Conservation (phyloP, 2,113 vertebrate genomes). For the Menura novaehollandiae region DNA sequence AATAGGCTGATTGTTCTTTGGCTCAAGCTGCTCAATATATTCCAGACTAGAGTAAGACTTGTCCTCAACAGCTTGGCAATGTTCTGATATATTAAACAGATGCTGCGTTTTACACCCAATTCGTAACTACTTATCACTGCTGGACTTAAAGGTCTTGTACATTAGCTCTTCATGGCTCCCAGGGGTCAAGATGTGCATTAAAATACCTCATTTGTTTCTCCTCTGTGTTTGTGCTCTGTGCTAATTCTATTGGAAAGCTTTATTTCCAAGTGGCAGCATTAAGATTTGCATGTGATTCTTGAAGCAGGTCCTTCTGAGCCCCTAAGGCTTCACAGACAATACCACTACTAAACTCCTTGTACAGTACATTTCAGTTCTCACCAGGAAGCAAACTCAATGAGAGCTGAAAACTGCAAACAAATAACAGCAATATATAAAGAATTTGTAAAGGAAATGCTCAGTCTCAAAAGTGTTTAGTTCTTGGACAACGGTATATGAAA, state of each 20-base stretch:
- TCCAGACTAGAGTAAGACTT: background rate
- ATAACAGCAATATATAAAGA: background rate
- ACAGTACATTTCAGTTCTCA: background rate
- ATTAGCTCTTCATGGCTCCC: background rate
- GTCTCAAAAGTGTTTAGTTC: background rate
- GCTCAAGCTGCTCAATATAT: conserved; percentile 23
- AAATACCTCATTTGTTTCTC: background rate
- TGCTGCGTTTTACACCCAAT: background rate
- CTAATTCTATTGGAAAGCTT: background rate
- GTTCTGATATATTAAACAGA: background rate
- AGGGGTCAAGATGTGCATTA: background rate
- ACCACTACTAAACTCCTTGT: background rate
- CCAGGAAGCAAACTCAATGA: background rate
- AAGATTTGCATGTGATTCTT: background rate
- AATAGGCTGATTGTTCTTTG: conserved; percentile 29
- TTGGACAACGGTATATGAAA: background rate
- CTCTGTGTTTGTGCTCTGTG: background rate
- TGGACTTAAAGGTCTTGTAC: background rate
- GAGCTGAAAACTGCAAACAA: background rate
- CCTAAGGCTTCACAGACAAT: background rate
- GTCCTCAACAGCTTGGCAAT: background rate
- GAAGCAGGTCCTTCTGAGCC: background rate
- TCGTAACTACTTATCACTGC: background rate
- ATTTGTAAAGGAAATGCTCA: background rate
- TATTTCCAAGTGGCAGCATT: background rate